Base-by-base conservation (phyloP, 2,113 vertebrate species). In the Bujurquina vittata region DNA sequence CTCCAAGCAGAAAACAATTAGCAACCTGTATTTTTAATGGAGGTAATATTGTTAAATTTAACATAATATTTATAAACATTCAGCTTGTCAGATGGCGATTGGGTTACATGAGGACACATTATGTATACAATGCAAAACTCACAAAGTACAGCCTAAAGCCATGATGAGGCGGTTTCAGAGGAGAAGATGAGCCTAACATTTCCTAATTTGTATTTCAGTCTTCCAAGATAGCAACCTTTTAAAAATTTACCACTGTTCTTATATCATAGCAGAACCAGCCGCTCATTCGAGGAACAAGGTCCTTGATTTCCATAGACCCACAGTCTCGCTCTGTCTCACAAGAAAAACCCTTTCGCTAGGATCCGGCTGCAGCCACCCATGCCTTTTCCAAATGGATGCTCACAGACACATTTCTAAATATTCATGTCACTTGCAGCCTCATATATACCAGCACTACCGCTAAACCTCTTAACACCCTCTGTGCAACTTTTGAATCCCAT, bases 371-470 rank as follows among this genome's bases (percentile, higher is more conserved):
- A 75, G 18, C 65, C 67, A 82, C 17, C 83, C 80, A 2, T 89
- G 26, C 40, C 23, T 55, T 83, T 89, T 87, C 75, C 84, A 83
- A 84, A 83, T 72, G 84, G 75, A 80, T 84, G 85, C 88, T 89
- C 89, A 83, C 69, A 81, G 86, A 90, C 35, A 75, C 77, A 79
- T 84, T 84, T 60, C 75, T 89, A 91, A 88, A 92, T 91, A 92
- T 93, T 87, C 82, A 91, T 83, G 82, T 78, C 52, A 85, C 78
- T 43, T 12, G 37, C 83, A 76, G 40, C 80, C 76, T 69, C 46
- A 55, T 49, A 79, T 26, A 84, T 86, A 77, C 37, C 52, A 76
- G 40, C 33, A 18, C 59, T 58, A 55, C 74, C 20, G 57, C 43
- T 85, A 79, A 91, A 86, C 54, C 87, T 54, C 60, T 78, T 63